Evolutionary conservation across 30 jellyfish, hydroid and myxozoan genomes (phyloP).

Genomic region (Rhopilema esculentum): DNA sequence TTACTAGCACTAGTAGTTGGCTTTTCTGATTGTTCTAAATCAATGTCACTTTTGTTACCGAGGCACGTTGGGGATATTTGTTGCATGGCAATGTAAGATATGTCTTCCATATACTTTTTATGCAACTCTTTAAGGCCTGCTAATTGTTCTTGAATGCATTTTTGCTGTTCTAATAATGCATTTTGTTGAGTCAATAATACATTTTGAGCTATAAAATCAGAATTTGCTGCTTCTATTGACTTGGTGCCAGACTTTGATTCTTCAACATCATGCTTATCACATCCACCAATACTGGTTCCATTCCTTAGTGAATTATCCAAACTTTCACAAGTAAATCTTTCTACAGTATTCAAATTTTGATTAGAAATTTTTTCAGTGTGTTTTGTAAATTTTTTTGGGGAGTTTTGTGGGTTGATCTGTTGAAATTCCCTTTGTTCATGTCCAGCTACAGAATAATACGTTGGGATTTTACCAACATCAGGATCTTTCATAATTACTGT

Average conservation of each 20-base stretch:
- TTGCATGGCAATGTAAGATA: constrained; percentile 8
- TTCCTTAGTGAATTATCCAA: neutral
- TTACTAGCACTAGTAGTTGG: neutral
- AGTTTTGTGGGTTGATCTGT: neutral
- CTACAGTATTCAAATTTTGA: too few species aligned
- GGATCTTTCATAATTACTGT: neutral
- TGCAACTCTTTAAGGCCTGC: constrained; percentile 59
- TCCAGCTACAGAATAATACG: constrained; percentile 14
- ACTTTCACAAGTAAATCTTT: too few species aligned
- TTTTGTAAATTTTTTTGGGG: too few species aligned
- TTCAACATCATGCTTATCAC: neutral
- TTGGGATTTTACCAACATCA: constrained; percentile 20
- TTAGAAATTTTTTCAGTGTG: too few species aligned
- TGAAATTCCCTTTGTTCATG: neutral
- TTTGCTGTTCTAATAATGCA: constrained; percentile 60
- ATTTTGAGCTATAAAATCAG: constrained; percentile 11
- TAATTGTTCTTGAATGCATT: constrained; percentile 62
- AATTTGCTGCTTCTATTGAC: neutral
- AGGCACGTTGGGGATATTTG: neutral
- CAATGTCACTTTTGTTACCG: neutral
- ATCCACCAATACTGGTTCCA: neutral
- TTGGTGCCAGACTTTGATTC: neutral
- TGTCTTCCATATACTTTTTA: constrained; percentile 21
- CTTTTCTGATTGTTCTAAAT: neutral
- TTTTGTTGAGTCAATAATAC: constrained; percentile 61